Conservation (phyloP, 1,140 invertebrate species). For the Leptinotarsa lineolata region DNA sequence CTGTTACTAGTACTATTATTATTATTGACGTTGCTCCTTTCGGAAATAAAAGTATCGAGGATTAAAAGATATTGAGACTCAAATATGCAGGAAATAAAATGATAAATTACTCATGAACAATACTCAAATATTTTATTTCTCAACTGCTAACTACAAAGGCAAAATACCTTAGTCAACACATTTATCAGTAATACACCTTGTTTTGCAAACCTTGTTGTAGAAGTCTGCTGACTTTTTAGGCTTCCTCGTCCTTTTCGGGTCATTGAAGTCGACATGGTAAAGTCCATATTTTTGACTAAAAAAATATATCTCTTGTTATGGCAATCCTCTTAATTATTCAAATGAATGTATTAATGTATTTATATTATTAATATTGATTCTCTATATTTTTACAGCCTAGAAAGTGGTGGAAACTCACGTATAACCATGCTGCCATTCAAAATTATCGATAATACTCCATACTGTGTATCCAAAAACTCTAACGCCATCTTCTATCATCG, state of each 20-base stretch:
- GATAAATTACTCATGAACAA: too few relatives aligned
- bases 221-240: constrained; percentile 59
- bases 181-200: constrained; percentile 31
- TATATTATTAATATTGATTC: too few relatives aligned
- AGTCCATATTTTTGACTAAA: constrained; percentile 63
- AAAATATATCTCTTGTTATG: not conserved
- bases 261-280: constrained; percentile 62
- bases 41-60: too few relatives aligned
- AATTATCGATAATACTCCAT: constrained; percentile 70
- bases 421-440: constrained; percentile 60
- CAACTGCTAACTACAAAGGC: too few relatives aligned
- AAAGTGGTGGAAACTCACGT: not conserved
- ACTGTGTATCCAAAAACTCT: constrained; percentile 62
- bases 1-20: too few relatives aligned
- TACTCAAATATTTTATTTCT: too few relatives aligned
- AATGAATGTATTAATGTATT: not conserved
- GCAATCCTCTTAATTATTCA: too few relatives aligned
- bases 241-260: constrained; percentile 52
- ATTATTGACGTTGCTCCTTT: too few relatives aligned
- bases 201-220: constrained; percentile 50
- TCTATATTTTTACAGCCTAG: too few relatives aligned
- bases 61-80: too few relatives aligned
- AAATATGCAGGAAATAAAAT: too few relatives aligned
- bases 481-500: constrained; percentile 46
- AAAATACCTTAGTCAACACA: constrained; percentile 11